Percentiles rank a stretch among this genome's conserved stretches.
Conservation (phyloP, 2,888 invertebrate genomes). For the Hipparchia sbordonii region DNA sequence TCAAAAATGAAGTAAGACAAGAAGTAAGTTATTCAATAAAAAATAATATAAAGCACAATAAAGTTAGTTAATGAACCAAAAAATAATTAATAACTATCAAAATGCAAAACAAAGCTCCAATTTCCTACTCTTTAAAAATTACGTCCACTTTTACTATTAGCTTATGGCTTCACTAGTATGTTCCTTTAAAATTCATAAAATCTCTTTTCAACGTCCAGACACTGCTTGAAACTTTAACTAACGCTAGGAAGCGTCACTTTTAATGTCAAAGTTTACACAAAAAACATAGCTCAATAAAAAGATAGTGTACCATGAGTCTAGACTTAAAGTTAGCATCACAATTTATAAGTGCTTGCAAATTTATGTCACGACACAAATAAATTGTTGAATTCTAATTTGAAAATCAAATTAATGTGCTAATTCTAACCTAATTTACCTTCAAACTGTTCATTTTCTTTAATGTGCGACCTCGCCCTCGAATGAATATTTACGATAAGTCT, state of each 20-base stretch:
- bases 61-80: no score
- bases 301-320: constrained; percentile 25
- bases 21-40: no score
- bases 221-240: constrained; percentile 2
- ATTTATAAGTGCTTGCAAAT: constrained; percentile 9
- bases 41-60: no score
- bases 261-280: neutral
- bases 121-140: neutral
- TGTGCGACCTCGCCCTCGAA: constrained; percentile 8
- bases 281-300: neutral
- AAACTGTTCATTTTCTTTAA: constrained; percentile 16
- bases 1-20: no score
- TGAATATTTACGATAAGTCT: neutral
- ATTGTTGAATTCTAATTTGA: constrained; percentile 16
- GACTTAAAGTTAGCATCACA: constrained; percentile 16
- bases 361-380: constrained; percentile 12
- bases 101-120: neutral
- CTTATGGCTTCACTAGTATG: neutral
- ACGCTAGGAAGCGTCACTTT: constrained; percentile 3
- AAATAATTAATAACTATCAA: neutral
- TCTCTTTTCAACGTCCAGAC: constrained; percentile 4
- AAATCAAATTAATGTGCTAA: constrained; percentile 21
- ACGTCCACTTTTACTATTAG: neutral
- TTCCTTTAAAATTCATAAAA: constrained; percentile 4
- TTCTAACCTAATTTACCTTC: constrained; percentile 17